Conservation (phyloP, 2,113 vertebrate species). For the Galemys pyrenaicus region DNA sequence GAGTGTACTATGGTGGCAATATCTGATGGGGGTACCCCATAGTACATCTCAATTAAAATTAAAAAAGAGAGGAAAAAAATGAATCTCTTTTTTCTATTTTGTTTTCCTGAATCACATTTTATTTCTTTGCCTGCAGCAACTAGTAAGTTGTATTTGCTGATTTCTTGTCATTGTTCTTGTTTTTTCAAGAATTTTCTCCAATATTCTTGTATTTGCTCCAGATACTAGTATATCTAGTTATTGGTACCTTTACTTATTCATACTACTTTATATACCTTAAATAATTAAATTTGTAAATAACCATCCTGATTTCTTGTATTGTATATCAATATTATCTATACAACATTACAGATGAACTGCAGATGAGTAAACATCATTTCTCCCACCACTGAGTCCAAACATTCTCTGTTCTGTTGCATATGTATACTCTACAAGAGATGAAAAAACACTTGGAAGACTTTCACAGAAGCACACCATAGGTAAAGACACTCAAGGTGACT, state of each 20-base stretch:
- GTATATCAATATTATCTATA: rapidly evolving
- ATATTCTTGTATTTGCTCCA: not conserved
- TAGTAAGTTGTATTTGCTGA: not conserved
- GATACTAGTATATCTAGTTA: not conserved
- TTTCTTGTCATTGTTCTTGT: not conserved
- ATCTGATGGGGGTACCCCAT: too few species aligned
- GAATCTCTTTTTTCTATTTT: not conserved
- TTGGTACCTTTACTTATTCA: not conserved
- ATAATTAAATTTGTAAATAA: not conserved
- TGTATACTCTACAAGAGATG: not conserved
- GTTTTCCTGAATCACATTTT: not conserved
- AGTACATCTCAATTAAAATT: too few species aligned
- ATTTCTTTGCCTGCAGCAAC: not conserved
- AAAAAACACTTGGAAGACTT: not conserved
- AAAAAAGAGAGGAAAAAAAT: too few species aligned
- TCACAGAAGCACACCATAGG: not conserved
- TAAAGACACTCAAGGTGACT: not conserved
- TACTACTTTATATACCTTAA: not conserved
- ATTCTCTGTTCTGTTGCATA: not conserved
- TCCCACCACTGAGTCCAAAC: too few species aligned
- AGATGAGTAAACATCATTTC: not conserved
- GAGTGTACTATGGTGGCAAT: too few species aligned
- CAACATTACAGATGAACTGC: not conserved
- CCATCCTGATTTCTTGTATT: not conserved
- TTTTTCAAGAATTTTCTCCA: not conserved